Evolutionary conservation across 1,140 invertebrate genomes (phyloP), one percentile per base, ranked within the genome.

Genomic region (Zaprionus ghesquierei): DNA sequence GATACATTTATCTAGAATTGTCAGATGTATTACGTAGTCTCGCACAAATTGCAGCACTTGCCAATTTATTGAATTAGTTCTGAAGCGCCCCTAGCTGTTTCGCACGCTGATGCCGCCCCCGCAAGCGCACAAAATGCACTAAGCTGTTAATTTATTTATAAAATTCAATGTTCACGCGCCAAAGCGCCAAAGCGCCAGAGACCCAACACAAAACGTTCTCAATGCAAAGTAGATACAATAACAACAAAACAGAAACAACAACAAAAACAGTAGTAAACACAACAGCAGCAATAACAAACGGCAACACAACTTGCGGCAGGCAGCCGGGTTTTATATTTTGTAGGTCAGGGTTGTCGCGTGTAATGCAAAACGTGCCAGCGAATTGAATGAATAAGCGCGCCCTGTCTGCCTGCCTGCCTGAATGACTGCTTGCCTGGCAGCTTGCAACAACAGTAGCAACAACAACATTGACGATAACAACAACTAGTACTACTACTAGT

Each of bases 301-400:
- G 51, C 1, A 66, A 29, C 53, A 72, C 55, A 66, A 46, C 50
- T 46, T 68, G 68, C 44, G 44, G 73, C 58, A 77, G 70, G 55
- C 75, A 82, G 51, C 68, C 27, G 78, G 60, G 60, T 73, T 76
- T 77, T 69, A 75, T 74, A 64, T 65, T 87, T 86, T 86, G 82
- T 86, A 86, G 82, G 82, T 86, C 82, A 86, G 82, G 82, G 82
- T 86, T 86, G 82, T 79, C 82, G 82, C 77, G 82, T 86, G 82
- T 86, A 86, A 87, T 82, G 84, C 69, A 82, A 86, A 86, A 86
- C 82, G 82, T 86, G 82, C 84, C 71, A 82, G 79, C 59, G 72
- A 86, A 87, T 89, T 86, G 82, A 86, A 86, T 86, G 82, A 87
- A 89, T 79, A 89, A 87, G 71, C 65, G 66, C 33, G 70, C 64